These are phyloP conservation scores for Meteorus colon DNA, from an alignment of 2,888 invertebrate species.

Conservation along the genomic window DNA sequence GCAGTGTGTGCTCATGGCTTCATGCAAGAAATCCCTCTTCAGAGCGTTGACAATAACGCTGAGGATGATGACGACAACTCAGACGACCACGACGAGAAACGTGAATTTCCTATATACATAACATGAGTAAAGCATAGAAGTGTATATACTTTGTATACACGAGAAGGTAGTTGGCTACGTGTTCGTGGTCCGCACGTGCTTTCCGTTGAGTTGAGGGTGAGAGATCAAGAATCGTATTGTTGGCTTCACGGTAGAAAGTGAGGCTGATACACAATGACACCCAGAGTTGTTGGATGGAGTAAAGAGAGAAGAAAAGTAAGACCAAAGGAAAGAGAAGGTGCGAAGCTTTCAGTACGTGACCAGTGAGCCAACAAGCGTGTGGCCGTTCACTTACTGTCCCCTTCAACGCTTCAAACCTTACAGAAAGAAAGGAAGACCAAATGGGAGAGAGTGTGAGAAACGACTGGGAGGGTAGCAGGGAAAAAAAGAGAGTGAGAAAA, in stretches of 20 bases:
- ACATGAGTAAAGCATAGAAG: not conserved
- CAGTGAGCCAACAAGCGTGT: slow-evolving; percentile 45
- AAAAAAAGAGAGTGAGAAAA: not conserved
- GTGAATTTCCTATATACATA: not conserved
- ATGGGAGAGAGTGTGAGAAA: not conserved
- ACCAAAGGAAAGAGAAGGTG: slow-evolving; percentile 33
- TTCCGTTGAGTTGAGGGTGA: slow-evolving; percentile 36
- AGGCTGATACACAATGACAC: slow-evolving; percentile 56
- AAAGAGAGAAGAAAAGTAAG: not conserved
- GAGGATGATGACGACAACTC: not conserved
- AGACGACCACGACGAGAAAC: not conserved
- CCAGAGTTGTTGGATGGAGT: not conserved
- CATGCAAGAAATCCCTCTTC: slow-evolving; percentile 11
- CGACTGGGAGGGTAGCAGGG: not conserved
- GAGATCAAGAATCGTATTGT: slow-evolving; percentile 60
- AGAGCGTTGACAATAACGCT: slow-evolving; percentile 16
- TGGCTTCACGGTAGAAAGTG: slow-evolving; percentile 57
- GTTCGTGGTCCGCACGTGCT: slow-evolving; percentile 43
- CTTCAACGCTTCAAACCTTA: slow-evolving; percentile 35
- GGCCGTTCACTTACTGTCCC: slow-evolving; percentile 40
- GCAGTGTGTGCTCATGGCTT: not conserved
- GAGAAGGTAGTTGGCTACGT: slow-evolving; percentile 23
- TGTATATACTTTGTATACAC: slow-evolving; percentile 29
- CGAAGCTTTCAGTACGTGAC: slow-evolving; percentile 50
- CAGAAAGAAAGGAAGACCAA: not conserved